These are phyloP conservation scores for Meriones unguiculatus DNA, from an alignment of 2,113 vertebrate genomes.

Conservation along the genomic window DNA sequence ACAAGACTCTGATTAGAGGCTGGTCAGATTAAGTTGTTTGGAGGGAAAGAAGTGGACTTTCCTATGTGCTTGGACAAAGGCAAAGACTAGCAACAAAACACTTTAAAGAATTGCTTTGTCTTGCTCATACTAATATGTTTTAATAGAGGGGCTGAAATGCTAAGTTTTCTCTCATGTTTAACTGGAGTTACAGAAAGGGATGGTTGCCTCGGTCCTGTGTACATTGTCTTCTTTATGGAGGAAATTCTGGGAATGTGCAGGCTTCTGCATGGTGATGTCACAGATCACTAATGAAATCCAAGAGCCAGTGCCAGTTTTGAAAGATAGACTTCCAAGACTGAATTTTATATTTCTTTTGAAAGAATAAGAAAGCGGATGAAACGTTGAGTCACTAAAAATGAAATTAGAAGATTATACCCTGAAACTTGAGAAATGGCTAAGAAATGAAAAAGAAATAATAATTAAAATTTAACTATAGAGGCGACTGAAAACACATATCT, in stretches of 20 bases:
- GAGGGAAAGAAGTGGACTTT: not conserved
- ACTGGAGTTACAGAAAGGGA: not conserved
- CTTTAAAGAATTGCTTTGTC: not conserved
- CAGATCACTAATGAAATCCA: not conserved
- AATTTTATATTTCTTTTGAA: not conserved
- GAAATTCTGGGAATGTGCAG: not conserved
- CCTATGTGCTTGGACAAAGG: not conserved
- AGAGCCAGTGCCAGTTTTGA: not conserved
- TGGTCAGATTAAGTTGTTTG: not conserved
- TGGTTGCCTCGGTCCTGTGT: not conserved
- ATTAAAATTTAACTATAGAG: not conserved
- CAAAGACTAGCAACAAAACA: not conserved
- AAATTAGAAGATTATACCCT: not conserved
- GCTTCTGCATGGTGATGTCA: not conserved
- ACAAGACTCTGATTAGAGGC: not conserved
- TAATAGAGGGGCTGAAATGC: not conserved
- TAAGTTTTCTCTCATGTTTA: not conserved
- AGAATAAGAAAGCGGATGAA: not conserved
- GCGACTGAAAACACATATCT: not conserved
- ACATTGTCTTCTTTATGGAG: not conserved
- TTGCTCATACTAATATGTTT: not conserved
- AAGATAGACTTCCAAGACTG: not conserved
- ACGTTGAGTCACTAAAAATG: not conserved
- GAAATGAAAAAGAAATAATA: not conserved
- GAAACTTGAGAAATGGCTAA: not conserved